Evolutionary conservation across 2,888 invertebrate species (phyloP), one percentile per base, ranked within the genome.

Genomic region (Eurois occulta): DNA sequence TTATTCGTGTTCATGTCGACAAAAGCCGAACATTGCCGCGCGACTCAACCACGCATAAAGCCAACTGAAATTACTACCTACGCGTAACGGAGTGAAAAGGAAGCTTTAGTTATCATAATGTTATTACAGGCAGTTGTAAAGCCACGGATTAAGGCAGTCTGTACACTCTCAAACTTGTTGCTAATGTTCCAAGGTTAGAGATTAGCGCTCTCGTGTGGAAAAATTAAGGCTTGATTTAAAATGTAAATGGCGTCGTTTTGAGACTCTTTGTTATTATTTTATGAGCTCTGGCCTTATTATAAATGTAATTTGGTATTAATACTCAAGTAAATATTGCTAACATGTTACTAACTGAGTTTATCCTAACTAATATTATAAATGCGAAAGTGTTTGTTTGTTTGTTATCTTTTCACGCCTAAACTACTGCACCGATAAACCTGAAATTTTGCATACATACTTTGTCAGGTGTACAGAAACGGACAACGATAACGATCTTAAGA

Each of bases 161-260:
- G 16, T 64, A 71, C 67, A 81, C 64, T 75, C 24, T 10, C 28
- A 85, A 81, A 83, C 86, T 85, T 85, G 81, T 83, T 85, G 58
- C 81, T 85, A 55, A 81, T 41, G 18, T 71, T 68, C 10, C 58
- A 76, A 85, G 60, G 72, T 71, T 46, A 58, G 18, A 43, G 70
- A 81, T 85, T 76, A 81, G n/a, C 2, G 52, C 48, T 46, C 46
- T 73, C 48, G 55, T 52, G 52, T 52, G 43, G 71, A 71, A 76
- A 85, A 68, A 52, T 72, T 65, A 65, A 28, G 32, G 67, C 24
- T 68, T 79, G 43, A 84, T 79, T 70, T 79, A 68, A 84, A 78
- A 81, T 78, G 21, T 69, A 69, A 81, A 83, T 72, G 60, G 52
- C 11, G 28, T n/a, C 43, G n/a, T 73, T 48, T 66, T 46, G 16